phyloP scores from a whole-genome alignment of 2,888 invertebrate species.

The Phalera bucephala region DNA sequence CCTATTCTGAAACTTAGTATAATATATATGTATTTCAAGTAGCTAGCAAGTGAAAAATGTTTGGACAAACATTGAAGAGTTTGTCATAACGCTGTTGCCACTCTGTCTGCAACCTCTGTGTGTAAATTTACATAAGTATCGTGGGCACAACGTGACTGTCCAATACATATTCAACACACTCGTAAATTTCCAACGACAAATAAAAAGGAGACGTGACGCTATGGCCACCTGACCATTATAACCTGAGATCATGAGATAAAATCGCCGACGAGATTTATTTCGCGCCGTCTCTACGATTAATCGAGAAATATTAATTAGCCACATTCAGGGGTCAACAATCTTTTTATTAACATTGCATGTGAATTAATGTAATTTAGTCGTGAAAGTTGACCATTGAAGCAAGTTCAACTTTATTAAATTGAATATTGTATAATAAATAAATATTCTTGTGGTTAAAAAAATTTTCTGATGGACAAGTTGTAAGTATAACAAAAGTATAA shows the following conservation, averaged over 20 bases:
- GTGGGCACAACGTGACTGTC: slow-evolving; percentile 56
- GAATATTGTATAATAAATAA: no score
- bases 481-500: no score
- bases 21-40: no score
- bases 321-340: slow-evolving; percentile 58
- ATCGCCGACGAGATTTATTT: slow-evolving; percentile 61
- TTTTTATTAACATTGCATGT: slow-evolving; percentile 45
- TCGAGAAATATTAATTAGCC: slow-evolving; percentile 66
- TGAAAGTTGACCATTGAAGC: background rate
- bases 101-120: slow-evolving; percentile 63
- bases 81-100: slow-evolving; percentile 56
- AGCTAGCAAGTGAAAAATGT: background rate
- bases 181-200: slow-evolving; percentile 62
- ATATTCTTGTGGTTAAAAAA: no score
- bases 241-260: slow-evolving; percentile 49
- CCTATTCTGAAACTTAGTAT: no score
- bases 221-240: slow-evolving; percentile 61
- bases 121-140: slow-evolving; percentile 61
- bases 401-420: no score
- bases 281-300: slow-evolving; percentile 51
- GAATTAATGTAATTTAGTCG: slow-evolving; percentile 7
- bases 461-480: no score
- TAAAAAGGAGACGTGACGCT: slow-evolving; percentile 51
- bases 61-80: slow-evolving; percentile 11
- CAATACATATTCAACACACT: slow-evolving; percentile 56